Percentiles rank a stretch among this genome's conserved stretches.
phyloP scores from a whole-genome alignment of 1,140 invertebrate genomes.

The Drosophila setifemur region DNA sequence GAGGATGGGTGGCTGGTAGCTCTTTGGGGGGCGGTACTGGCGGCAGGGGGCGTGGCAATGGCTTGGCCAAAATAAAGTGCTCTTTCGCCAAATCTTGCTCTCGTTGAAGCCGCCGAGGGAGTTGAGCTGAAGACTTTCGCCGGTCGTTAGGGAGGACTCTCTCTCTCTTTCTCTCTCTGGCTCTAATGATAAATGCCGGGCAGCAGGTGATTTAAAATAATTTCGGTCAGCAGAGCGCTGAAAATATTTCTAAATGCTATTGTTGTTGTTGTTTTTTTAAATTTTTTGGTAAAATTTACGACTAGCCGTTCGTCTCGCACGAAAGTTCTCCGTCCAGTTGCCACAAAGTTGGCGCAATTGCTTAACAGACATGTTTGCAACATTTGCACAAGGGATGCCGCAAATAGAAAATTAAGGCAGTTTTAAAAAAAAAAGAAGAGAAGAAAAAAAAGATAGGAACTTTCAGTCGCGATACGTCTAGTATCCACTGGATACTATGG shows the following conservation, averaged over 20 bases:
- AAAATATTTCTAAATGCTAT: conserved; percentile 54
- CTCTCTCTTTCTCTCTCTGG: too few relatives aligned
- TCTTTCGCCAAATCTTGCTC: conserved; percentile 68
- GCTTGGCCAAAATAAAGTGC: conserved; percentile 69
- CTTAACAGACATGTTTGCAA: conserved; percentile 34
- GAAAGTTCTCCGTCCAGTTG: conserved; percentile 31
- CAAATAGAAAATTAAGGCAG: conserved; percentile 7
- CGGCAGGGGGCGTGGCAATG: conserved; percentile 59
- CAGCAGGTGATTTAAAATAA: conserved; percentile 81
- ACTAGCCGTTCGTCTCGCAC: conserved; percentile 51
- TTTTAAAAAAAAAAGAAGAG: conserved; percentile 9
- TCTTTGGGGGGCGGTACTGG: conserved; percentile 2
- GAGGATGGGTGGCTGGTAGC: conserved; percentile 3
- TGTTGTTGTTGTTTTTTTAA: conserved; percentile 69
- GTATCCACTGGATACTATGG: conserved; percentile 13
- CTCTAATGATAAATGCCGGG: conserved; percentile 77
- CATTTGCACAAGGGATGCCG: conserved; percentile 6
- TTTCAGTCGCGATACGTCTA: conserved; percentile 63
- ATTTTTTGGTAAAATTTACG: conserved; percentile 72
- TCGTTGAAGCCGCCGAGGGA: conserved; percentile 42
- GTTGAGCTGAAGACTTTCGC: conserved; percentile 41
- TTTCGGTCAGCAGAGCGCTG: conserved; percentile 69
- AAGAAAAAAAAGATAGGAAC: conserved; percentile 9
- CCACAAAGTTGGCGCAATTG: conserved; percentile 56
- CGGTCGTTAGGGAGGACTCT: conserved; percentile 65